A percentile compares a stretch with the other conserved stretches of the same genome.
These are phyloP conservation scores for Sesamia inferens DNA, from an alignment of 2,888 invertebrate species.

Conservation along the genomic window DNA sequence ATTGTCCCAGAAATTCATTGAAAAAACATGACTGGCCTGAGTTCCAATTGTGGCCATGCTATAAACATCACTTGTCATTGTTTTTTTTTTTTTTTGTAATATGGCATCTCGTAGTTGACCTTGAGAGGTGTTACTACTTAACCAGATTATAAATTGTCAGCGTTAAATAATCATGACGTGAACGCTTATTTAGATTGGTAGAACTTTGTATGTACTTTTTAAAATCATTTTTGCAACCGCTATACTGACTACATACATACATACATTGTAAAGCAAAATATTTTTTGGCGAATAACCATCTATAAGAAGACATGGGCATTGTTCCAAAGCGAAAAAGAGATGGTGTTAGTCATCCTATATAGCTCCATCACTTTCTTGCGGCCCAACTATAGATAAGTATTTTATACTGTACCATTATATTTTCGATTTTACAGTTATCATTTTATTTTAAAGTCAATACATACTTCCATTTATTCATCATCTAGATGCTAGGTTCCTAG, in stretches of 20 bases:
- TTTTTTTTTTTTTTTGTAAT: no score
- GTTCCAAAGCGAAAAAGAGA: constrained; percentile 1
- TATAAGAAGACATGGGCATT: neutral
- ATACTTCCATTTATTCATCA: constrained; percentile 11
- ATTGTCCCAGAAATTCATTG: neutral
- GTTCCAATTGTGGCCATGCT: neutral
- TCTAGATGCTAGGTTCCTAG: constrained; percentile 15
- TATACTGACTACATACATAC: neutral
- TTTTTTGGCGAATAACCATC: no score
- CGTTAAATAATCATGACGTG: neutral
- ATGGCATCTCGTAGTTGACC: no score
- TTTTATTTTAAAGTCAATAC: constrained; percentile 4
- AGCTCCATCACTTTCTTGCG: constrained; percentile 6
- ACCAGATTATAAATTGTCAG: neutral
- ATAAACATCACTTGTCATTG: no score
- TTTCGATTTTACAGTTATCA: constrained; percentile 14
- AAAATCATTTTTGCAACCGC: neutral
- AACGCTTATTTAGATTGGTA: neutral
- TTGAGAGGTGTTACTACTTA: no score
- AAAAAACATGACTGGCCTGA: neutral
- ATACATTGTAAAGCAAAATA: no score
- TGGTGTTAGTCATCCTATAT: constrained; percentile 1
- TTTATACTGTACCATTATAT: neutral
- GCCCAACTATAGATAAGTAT: constrained; percentile 6
- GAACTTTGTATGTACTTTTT: neutral